phyloP scores from a whole-genome alignment of 2,113 vertebrate genomes.

The human (Homo sapiens) region GRCh38 chr7:77003501-77004000 shows the following conservation, averaged over 20 bases:
- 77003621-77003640: background rate
- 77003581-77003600: background rate
- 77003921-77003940: background rate
- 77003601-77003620: background rate
- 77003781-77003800: fast-evolving
- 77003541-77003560: fast-evolving
- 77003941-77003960: background rate
- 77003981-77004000: background rate
- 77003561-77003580: background rate
- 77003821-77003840: no score
- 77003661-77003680: background rate
- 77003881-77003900: background rate
- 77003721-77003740: background rate
- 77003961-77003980: background rate
- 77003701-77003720: background rate
- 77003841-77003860: background rate
- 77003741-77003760: background rate
- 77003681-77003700: background rate
- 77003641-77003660: background rate
- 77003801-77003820: background rate
- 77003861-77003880: background rate
- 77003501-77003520: background rate
- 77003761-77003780: background rate
- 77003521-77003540: background rate
- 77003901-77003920: background rate